Evolutionary conservation across 2,797 vertebrate genomes (phyloP), one percentile per base, ranked within the genome.

Genomic region (Gymnoscopelus braueri): DNA sequence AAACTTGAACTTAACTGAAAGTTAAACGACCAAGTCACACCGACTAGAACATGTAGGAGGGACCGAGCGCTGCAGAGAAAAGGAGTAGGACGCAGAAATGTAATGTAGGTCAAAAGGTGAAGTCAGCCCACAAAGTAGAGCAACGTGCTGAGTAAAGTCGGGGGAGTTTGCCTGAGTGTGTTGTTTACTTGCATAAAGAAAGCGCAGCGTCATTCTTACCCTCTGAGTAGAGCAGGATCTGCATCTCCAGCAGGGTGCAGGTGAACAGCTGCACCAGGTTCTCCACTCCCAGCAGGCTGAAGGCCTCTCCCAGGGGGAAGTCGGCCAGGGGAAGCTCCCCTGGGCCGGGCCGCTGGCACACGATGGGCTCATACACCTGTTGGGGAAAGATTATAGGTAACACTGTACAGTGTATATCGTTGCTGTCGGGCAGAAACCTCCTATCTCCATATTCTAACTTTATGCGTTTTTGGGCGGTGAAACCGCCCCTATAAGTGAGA

Each of bases 191-290:
- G 26, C 26, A 23, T 35, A n/a, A 32, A 47, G n/a, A 8, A 14
- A 48, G 8, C 26, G 29, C 51, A 50, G 14, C 6, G 14, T 29
- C 48, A 11, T n/a, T 3, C 94, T 84, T 80, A 98, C 97, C 96
- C 89, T 97, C 95, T 0, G 97, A 98, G 88, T 97, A 98, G 13
- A 98, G 94, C 23, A 98, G 96, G 78, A 97, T 95, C 92, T 98
- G 97, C 96, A 98, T 98, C 89, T 98, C 97, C 75, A 98, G 89
- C 59, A 98, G 91, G 29, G 96, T 95, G 4, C 97, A 98, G 14
- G 96, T 98, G 79, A 97, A 97, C 55, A 98, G 94, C 87, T 98
- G 97, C 52, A 98, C 94, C 77, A 97, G 89, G 88, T 97, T 97
- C 80, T 98, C 96, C 64, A 96, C 80, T 2, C 97, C 97, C 79